These are phyloP conservation scores for Pelodiscus sinensis DNA, from an alignment of 2,113 vertebrate species.

Conservation along the genomic window DNA sequence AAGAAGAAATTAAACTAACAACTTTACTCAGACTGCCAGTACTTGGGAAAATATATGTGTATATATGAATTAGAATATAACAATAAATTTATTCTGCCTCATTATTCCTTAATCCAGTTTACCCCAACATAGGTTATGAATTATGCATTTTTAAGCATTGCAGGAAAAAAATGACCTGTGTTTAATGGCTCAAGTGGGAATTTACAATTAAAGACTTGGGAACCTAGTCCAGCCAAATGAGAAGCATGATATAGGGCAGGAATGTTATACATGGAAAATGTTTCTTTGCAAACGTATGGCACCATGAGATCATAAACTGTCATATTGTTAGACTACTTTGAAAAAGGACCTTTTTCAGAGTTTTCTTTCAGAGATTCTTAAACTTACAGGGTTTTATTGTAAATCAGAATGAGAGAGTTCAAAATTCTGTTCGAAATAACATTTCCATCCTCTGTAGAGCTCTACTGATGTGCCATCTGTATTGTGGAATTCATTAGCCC, in stretches of 20 bases:
- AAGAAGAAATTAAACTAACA: background rate
- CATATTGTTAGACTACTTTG: background rate
- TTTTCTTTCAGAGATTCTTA: background rate
- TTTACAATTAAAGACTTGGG: slow-evolving; percentile 30
- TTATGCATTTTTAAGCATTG: slow-evolving; percentile 47
- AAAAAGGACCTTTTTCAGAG: background rate
- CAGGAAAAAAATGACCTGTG: slow-evolving; percentile 4
- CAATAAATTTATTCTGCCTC: background rate
- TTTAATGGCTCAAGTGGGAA: slow-evolving; percentile 35
- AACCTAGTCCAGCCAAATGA: background rate
- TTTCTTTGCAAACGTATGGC: background rate
- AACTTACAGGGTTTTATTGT: no score
- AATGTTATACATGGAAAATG: background rate
- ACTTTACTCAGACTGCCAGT: background rate
- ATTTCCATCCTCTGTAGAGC: background rate
- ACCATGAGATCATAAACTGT: background rate
- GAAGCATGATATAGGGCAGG: background rate
- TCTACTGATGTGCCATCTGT: background rate
- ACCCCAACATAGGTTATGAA: slow-evolving; percentile 16
- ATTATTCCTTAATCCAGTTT: background rate
- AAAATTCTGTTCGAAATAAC: background rate
- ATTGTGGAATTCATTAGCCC: slow-evolving; percentile 6
- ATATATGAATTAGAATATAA: background rate
- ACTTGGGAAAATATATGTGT: background rate
- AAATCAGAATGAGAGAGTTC: background rate